These are phyloP conservation scores for Takifugu ocellatus DNA, from an alignment of 2,797 vertebrate species.

Conservation along the genomic window DNA sequence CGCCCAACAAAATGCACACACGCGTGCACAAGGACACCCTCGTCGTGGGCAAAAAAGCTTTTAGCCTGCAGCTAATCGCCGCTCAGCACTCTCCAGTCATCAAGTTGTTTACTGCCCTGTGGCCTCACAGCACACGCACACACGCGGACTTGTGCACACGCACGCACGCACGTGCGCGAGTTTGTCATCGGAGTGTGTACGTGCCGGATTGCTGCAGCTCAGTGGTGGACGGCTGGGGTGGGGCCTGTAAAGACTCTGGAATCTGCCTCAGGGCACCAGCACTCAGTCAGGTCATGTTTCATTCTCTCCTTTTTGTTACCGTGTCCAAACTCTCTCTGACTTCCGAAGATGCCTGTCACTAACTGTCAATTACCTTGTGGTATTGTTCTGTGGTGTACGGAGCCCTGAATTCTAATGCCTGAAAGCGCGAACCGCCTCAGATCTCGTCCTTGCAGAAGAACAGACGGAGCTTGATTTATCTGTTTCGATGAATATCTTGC, in stretches of 20 bases:
- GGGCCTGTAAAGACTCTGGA: slow-evolving; percentile 45
- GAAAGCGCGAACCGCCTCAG: not conserved
- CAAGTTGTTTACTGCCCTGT: slow-evolving; percentile 54
- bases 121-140: slow-evolving; percentile 32
- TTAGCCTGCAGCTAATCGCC: slow-evolving; percentile 42
- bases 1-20: not conserved
- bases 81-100: slow-evolving; percentile 38
- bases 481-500: slow-evolving; percentile 25
- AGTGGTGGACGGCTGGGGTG: slow-evolving; percentile 57
- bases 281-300: slow-evolving; percentile 55
- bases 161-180: slow-evolving; percentile 11
- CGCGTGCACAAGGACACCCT: not conserved
- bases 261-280: slow-evolving; percentile 43
- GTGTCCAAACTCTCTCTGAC: slow-evolving; percentile 10
- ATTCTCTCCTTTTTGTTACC: slow-evolving; percentile 3
- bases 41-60: slow-evolving; percentile 7
- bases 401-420: slow-evolving; percentile 2
- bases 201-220: slow-evolving; percentile 58
- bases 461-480: slow-evolving; percentile 29
- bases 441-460: slow-evolving; percentile 1
- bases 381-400: not conserved
- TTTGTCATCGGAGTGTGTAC: slow-evolving; percentile 59
- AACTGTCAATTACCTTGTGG: slow-evolving; percentile 7
- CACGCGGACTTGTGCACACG: not conserved
- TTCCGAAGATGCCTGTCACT: not conserved